Base-by-base conservation (phyloP, 2,797 vertebrate species). In the Karalla daura region DNA sequence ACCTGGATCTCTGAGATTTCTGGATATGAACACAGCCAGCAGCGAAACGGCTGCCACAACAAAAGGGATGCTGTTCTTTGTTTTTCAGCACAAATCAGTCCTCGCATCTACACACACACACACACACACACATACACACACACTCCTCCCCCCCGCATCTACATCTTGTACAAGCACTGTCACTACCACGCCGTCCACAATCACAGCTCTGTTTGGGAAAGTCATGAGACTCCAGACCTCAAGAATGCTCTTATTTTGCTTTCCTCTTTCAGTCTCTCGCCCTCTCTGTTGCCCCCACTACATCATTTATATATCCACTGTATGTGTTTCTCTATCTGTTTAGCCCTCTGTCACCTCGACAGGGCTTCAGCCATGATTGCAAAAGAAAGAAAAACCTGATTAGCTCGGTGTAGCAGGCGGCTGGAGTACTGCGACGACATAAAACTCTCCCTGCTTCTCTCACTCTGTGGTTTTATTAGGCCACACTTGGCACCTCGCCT, bases 121-220 rank as follows among this genome's bases (percentile, higher is more conserved):
- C 56, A 74, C 41, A 18, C 23, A 72, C 67, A 58, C 17, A 53
- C 58, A 58, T 60, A 49, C 23, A 33, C 41, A 63, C 40, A 65
- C n/a, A 25, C 8, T 11, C 25, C 2, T 24, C 18, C 37, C 15
- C 35, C 17, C 53, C 47, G 50, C 15, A 9, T 66, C 76, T 64
- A 62, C 74, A 64, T 76, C 79, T 70, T 80, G 71, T 60, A 67
- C 77, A 46, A 81, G 85, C 71, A 63, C 83, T 68, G 85, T 89
- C 90, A 83, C 86, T 78, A 88, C 87, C 90, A 84, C 73, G 78
- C 85, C 54, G 67, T 59, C 55, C 62, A 86, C 88, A 91, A 80
- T 88, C 80, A 72, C 75, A 37, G 54, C 81, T 87, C 86, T 90
- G 89, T 90, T 82, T 80, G 54, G 58, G 49, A 53, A 41, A 51